Base-by-base conservation (phyloP, 2,797 vertebrate species). In the Halcyon chelicuti region DNA sequence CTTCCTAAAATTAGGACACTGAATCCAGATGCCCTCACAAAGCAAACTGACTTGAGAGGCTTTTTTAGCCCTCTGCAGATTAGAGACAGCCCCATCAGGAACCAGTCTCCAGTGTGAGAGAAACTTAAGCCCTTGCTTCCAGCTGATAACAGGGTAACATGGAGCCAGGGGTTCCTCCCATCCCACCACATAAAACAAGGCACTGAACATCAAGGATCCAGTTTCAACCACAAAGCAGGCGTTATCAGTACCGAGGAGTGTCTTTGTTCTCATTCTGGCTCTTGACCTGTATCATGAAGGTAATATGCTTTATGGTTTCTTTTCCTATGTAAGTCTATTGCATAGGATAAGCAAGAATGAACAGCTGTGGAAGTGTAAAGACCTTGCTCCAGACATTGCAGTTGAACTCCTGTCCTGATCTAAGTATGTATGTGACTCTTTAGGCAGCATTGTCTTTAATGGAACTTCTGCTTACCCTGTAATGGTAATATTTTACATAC, bases 191-290 rank as follows among this genome's bases (percentile, higher is more conserved):
- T 79, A 6, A 94, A 95, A 85, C 67, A 35, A 9, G 52, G 44
- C 61, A 25, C 70, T 65, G 70, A 88, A 33, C 78, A 74, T 86
- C 81, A 18, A n/a, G 65, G 85, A 90, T 68, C 75, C 92, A 91
- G 90, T 95, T 95, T 92, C 94, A 95, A 2, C 90, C 94, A 86
- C 91, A 71, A 44, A 80, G 47, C 87, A 33, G 23, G 46, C 21
- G 5, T 77, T 96, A 96, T 86, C 93, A 83, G 89, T 87, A n/a
- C 81, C 54, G 9, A 90, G 86, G 75, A 83, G 82, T n/a, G 72
- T 25, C 94, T 95, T 91, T 94, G 60, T 90, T 95, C 91, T 74
- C 17, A 79, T 85, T 52, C 79, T 18, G 52, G 17, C 67, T 96
- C 84, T 16, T 80, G 78, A 67, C 93, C 68, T 51, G 51, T 46